Evolutionary conservation across 2,797 vertebrate species (phyloP).

Genomic region (Avahi laniger): DNA sequence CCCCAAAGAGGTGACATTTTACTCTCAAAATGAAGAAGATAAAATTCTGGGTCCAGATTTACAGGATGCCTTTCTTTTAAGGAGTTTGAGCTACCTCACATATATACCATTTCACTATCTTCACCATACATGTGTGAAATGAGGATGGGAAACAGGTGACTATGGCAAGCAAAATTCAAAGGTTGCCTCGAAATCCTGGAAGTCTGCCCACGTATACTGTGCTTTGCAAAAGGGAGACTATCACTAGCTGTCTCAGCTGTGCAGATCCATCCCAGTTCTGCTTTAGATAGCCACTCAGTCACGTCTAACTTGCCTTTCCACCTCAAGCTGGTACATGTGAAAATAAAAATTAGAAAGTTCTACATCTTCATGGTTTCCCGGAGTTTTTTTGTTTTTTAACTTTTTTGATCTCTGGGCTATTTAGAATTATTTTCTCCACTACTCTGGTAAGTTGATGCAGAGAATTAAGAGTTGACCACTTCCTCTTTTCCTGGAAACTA

Average conservation of each 20-base stretch:
- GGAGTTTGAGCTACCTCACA: neutral
- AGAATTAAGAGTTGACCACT: conserved; percentile 27
- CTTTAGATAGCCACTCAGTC: neutral
- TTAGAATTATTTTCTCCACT: neutral
- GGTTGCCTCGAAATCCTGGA: neutral
- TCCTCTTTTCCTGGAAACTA: conserved; percentile 77
- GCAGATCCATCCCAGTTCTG: too few relatives aligned
- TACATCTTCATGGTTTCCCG: neutral
- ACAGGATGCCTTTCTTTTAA: neutral
- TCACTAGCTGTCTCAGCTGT: neutral
- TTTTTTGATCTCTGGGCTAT: neutral
- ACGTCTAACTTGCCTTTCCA: neutral
- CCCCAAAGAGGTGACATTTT: neutral
- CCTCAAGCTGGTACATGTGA: neutral
- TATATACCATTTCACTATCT: neutral
- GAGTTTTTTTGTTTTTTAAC: neutral
- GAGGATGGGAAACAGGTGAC: neutral
- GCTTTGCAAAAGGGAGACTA: neutral
- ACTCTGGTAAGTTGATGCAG: neutral
- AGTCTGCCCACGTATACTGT: accelerated
- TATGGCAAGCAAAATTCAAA: neutral
- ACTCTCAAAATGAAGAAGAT: neutral
- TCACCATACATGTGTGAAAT: accelerated
- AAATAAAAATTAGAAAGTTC: neutral
- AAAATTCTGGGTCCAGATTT: neutral